Evolutionary conservation across 2,797 vertebrate genomes (phyloP), one percentile per base, ranked within the genome.

Genomic region (Sebastolobus altivelis): DNA sequence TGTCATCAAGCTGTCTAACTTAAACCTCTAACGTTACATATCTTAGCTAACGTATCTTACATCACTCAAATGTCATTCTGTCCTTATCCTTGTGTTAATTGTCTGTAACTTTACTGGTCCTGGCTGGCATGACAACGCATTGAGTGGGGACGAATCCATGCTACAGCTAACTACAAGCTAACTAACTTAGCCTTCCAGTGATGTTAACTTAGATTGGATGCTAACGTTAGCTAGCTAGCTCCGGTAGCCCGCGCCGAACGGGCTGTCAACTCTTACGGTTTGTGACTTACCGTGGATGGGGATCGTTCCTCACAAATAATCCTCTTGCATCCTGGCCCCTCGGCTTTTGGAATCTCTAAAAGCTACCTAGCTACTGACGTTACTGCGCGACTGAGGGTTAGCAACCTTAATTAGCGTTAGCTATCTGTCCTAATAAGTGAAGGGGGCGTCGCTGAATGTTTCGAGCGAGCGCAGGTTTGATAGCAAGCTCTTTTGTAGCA

Each of bases 211-310:
- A 5, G 12, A 25, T 8, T 22, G 52, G 61, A 29, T 49, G 29
- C 65, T 67, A 33, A 33, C 46, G 14, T 46, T 63, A 72, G 33
- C 29, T 38, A 49, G 9, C 9, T 11, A 16, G 13, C 58, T 37
- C 0, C 27, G 7, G 13, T 40, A 55, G 27, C 33, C 31, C 11
- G 20, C n/a, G 20, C n/a, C 27, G 40, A 29, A 40, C 13, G 2
- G 1, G 38, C 18, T 8, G 20, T 7, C 6, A 25, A 8, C 4
- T 13, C 2, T 18, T 29, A 13, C 5, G 2, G 18, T 62, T 40
- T 4, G 31, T 33, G n/a, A 80, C 91, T 92, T 62, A 93, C 92
- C 90, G 85, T 81, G 40, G 68, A 77, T 78, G 35, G 37, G 35
- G 59, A 49, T 83, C 74, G 72, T 68, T 81, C 58, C 77, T 90